These are phyloP conservation scores for Drosophila atripex DNA, from an alignment of 2,888 invertebrate species.

Conservation along the genomic window DNA sequence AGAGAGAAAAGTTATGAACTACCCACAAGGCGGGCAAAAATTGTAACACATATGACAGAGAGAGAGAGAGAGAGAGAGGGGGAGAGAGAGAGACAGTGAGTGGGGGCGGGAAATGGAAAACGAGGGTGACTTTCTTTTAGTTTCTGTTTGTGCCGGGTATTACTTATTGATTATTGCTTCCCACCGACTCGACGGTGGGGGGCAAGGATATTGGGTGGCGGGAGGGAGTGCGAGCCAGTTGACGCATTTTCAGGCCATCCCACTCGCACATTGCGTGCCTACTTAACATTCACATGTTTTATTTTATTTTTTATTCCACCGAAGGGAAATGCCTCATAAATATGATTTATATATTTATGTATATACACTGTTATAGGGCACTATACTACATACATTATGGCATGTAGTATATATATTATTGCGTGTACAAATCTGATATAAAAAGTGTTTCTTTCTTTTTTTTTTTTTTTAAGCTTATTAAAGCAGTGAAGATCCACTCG, in stretches of 20 bases:
- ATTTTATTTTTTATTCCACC: slow-evolving; percentile 29
- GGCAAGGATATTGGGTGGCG: slow-evolving; percentile 5
- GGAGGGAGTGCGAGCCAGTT: not conserved
- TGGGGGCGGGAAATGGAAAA: slow-evolving; percentile 25
- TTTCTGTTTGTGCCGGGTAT: slow-evolving; percentile 7
- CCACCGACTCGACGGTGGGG: not conserved
- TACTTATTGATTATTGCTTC: slow-evolving; percentile 39
- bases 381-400: not conserved
- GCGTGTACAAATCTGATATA: slow-evolving; percentile 36
- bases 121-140: slow-evolving; percentile 28
- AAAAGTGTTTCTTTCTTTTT: slow-evolving; percentile 14
- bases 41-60: slow-evolving; percentile 23
- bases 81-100: not conserved
- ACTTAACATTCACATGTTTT: slow-evolving; percentile 60
- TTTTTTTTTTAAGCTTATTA: slow-evolving; percentile 12
- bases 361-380: too few species aligned
- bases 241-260: slow-evolving; percentile 33
- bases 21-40: slow-evolving; percentile 21
- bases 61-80: not conserved
- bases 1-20: slow-evolving; percentile 35
- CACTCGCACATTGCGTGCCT: slow-evolving; percentile 65
- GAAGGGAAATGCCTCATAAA: slow-evolving; percentile 71
- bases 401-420: slow-evolving; percentile 22
- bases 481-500: slow-evolving; percentile 7
- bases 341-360: slow-evolving; percentile 69